A percentile compares a stretch with the other conserved stretches of the same genome.
These are phyloP conservation scores for Cyclina sinensis DNA, from an alignment of 1,140 invertebrate species.

Conservation along the genomic window DNA sequence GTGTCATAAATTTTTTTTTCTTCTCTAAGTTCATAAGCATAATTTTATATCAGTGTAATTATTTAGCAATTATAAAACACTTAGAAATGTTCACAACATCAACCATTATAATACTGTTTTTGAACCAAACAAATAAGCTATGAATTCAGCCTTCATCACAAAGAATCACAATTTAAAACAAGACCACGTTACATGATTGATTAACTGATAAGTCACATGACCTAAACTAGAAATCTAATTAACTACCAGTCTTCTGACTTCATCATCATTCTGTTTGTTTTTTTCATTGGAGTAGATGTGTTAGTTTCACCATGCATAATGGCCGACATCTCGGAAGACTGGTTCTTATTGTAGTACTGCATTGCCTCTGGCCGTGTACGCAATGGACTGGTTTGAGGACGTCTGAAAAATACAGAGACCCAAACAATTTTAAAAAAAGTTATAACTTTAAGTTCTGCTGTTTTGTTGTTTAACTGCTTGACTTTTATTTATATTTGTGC, in stretches of 20 bases:
- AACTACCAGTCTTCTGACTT: constrained; percentile 72
- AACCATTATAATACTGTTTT: neutral
- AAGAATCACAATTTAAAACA: neutral
- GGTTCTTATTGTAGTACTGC: constrained; percentile 60
- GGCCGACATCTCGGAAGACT: constrained; percentile 65
- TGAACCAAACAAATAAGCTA: neutral
- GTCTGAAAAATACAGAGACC: constrained; percentile 14
- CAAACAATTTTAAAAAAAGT: too few species aligned
- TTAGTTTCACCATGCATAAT: constrained; percentile 58
- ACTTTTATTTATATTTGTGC: too few species aligned
- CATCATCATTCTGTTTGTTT: constrained; percentile 62
- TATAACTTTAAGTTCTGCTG: too few species aligned
- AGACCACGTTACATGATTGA: neutral
- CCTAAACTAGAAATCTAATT: neutral
- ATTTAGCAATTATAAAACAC: neutral
- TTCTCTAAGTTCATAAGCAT: too few species aligned
- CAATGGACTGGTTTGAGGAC: constrained; percentile 56
- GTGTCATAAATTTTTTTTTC: too few species aligned
- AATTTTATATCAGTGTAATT: too few species aligned
- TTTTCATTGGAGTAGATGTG: neutral
- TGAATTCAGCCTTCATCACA: neutral
- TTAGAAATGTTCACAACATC: neutral
- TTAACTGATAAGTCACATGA: neutral
- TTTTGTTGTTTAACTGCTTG: too few species aligned
- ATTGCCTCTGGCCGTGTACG: constrained; percentile 65